Conservation (phyloP, 92 coral and sea anemone genomes). For the Phymanthus crucifer region DNA sequence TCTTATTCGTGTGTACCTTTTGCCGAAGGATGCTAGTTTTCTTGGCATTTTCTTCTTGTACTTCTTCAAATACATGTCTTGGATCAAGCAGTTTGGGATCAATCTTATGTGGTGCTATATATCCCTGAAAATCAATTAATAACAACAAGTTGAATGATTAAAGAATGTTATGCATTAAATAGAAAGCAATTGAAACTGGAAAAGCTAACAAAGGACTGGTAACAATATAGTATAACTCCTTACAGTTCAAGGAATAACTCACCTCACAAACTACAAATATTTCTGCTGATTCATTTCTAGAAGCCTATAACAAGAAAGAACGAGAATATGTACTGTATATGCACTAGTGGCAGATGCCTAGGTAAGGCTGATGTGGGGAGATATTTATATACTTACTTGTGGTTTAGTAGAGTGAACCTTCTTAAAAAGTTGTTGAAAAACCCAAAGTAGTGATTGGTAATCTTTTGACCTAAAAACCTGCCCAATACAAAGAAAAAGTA, state of each 20-base stretch:
- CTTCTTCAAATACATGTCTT: conserved; percentile 89
- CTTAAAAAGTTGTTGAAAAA: conserved; percentile 91
- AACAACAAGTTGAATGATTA: background rate
- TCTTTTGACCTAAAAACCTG: conserved; percentile 98
- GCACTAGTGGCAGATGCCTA: no score
- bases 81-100: conserved; percentile 93
- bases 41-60: conserved; percentile 74
- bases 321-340: background rate
- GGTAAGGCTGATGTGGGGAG: no score
- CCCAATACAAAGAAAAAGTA: background rate
- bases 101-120: conserved; percentile 91
- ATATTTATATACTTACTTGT: conserved; percentile 38
- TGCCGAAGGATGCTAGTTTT: conserved; percentile 73
- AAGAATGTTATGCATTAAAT: no score
- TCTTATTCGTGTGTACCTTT: conserved; percentile 52
- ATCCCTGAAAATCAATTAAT: conserved; percentile 58
- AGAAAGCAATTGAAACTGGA: background rate
- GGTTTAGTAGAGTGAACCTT: conserved; percentile 98
- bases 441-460: conserved; percentile 94
- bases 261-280: conserved; percentile 99
- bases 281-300: conserved; percentile 96
- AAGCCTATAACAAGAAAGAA: conserved; percentile 53
- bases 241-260: background rate
- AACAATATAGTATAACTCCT: background rate
- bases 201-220: no score